These are phyloP conservation scores for Oxytorus armatus DNA, from an alignment of 2,888 invertebrate species.

Conservation along the genomic window DNA sequence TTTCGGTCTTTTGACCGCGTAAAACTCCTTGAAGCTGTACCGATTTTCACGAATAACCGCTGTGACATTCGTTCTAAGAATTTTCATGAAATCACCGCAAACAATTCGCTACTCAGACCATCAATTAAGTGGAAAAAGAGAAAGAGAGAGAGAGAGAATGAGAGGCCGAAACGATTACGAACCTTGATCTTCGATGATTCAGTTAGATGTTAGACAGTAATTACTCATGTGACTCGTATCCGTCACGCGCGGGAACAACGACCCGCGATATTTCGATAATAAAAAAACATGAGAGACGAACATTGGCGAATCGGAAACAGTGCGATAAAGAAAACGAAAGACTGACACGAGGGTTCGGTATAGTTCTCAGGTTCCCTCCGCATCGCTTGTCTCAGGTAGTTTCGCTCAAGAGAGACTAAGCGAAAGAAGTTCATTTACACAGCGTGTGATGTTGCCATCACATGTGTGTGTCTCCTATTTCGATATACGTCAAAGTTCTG, in stretches of 20 bases:
- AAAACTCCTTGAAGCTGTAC: too few relatives aligned
- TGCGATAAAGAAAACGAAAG: slow-evolving; percentile 8
- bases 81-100: too few relatives aligned
- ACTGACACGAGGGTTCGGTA: background rate
- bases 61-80: too few relatives aligned
- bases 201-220: background rate
- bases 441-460: background rate
- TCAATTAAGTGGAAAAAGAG: too few relatives aligned
- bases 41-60: too few relatives aligned
- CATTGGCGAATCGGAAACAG: background rate
- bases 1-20: too few relatives aligned
- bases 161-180: background rate
- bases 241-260: background rate
- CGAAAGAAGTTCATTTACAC: slow-evolving; percentile 35
- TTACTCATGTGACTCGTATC: background rate
- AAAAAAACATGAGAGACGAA: background rate
- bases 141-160: background rate
- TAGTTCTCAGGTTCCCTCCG: slow-evolving; percentile 12
- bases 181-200: background rate
- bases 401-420: background rate
- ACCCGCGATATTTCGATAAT: background rate
- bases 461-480: background rate
- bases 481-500: too few relatives aligned
- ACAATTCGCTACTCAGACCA: too few relatives aligned
- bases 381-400: slow-evolving; percentile 1